Evolutionary conservation across 2,113 vertebrate genomes (phyloP).

Genomic region (Cromileptes altivelis): DNA sequence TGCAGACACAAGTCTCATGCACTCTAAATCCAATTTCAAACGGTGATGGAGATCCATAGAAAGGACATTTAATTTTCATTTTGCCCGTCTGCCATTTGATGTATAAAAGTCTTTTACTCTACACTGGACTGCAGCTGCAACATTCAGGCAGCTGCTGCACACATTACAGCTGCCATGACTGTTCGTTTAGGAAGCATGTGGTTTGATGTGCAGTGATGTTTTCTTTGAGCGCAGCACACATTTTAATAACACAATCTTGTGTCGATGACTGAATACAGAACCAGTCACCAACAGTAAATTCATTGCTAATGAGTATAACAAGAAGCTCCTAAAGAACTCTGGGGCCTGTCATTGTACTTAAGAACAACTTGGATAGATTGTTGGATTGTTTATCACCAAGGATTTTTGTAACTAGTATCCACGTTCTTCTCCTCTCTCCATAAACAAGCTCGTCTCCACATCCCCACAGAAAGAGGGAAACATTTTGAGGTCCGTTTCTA

Average conservation of each 20-base stretch:
- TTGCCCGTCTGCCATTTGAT: too few species aligned
- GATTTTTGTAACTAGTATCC: background rate
- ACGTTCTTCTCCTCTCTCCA: background rate
- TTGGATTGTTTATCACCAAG: background rate
- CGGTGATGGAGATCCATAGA: too few species aligned
- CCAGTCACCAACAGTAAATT: background rate
- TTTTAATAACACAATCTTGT: background rate
- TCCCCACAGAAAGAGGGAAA: background rate
- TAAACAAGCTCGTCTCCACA: background rate
- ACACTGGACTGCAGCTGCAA: too few species aligned
- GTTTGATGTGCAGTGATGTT: too few species aligned
- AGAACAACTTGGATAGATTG: background rate
- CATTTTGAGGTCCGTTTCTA: slow-evolving; percentile 1
- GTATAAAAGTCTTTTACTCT: too few species aligned
- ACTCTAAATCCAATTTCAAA: too few species aligned
- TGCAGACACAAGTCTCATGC: too few species aligned
- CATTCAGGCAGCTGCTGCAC: too few species aligned
- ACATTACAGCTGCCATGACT: too few species aligned
- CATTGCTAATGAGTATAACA: background rate
- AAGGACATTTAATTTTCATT: too few species aligned
- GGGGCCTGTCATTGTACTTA: background rate
- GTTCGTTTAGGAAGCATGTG: too few species aligned
- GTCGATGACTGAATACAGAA: background rate
- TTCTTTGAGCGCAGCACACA: too few species aligned
- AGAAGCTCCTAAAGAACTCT: background rate